Percentiles rank a stretch among this genome's conserved stretches.
Conservation (phyloP, 1,140 invertebrate genomes). For the Luehdorfia chinensis region DNA sequence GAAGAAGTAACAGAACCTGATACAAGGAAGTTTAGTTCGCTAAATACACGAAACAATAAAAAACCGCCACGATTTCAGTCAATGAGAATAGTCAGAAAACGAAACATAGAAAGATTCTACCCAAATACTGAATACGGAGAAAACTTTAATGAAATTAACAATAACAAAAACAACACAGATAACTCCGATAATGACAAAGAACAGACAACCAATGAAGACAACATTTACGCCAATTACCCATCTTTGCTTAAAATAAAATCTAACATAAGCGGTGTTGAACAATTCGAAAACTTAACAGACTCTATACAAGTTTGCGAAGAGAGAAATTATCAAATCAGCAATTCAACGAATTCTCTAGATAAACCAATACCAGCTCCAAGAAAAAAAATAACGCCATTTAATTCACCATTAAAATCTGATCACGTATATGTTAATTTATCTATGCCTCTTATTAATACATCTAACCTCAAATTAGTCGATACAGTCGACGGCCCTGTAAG, state of each 20-base stretch:
- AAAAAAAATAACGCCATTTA: conserved; percentile 55
- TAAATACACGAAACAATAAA: conserved; percentile 56
- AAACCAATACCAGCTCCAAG: conserved; percentile 64
- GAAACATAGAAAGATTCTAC: conserved; percentile 73
- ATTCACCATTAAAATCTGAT: conserved; percentile 51
- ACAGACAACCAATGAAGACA: conserved; percentile 33
- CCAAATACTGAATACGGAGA: conserved; percentile 71
- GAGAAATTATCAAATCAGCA: conserved; percentile 32
- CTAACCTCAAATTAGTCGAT: conserved; percentile 44
- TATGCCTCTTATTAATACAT: conserved; percentile 63
- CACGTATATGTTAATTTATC: conserved; percentile 70
- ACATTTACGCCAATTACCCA: conserved; percentile 65
- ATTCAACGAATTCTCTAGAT: conserved; percentile 50
- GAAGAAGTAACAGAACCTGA: conserved; percentile 49
- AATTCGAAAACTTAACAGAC: conserved; percentile 74
- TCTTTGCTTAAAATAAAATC: conserved; percentile 49
- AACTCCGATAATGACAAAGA: conserved; percentile 43
- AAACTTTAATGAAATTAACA: conserved; percentile 70
- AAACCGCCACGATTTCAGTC: conserved; percentile 62
- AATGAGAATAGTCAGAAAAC: conserved; percentile 67
- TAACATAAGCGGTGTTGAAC: conserved; percentile 57
- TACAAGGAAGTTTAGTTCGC: conserved; percentile 56
- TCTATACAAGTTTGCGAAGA: conserved; percentile 72
- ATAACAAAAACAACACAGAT: conserved; percentile 47
- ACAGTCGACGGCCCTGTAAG: conserved; percentile 55